Evolutionary conservation across 2,888 invertebrate species (phyloP).

Genomic region (Drosophila austrosaltans): DNA sequence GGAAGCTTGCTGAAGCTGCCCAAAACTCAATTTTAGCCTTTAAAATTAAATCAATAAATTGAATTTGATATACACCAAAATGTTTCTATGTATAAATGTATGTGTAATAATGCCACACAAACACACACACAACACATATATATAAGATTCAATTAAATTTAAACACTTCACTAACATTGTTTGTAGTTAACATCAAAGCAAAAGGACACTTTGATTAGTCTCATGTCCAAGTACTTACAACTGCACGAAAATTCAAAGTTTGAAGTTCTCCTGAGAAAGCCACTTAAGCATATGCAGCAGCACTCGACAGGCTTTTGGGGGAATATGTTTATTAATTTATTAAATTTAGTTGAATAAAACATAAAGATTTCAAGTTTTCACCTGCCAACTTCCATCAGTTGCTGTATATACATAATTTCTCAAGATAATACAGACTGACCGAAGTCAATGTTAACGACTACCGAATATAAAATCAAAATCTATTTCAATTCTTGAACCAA

Average conservation of each 20-base stretch:
- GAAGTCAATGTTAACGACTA: too few relatives aligned
- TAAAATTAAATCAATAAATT: constrained; percentile 7
- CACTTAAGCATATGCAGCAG: constrained; percentile 1
- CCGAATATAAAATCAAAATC: too few relatives aligned
- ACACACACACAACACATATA: constrained; percentile 4
- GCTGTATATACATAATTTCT: too few relatives aligned
- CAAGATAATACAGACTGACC: too few relatives aligned
- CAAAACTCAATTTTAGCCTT: not conserved
- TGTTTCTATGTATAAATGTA: not conserved
- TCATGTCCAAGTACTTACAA: constrained; percentile 8
- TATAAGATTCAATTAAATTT: constrained; percentile 3
- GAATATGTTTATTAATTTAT: constrained; percentile 10
- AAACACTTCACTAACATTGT: constrained; percentile 11
- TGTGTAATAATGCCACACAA: constrained; percentile 4
- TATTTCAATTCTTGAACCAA: too few relatives aligned
- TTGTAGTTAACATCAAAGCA: not conserved
- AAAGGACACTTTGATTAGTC: constrained; percentile 11
- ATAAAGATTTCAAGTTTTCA: not conserved
- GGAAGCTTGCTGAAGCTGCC: not conserved
- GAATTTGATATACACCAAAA: not conserved
- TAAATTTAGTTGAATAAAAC: not conserved
- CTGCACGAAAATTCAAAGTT: constrained; percentile 8
- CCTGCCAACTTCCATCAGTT: not conserved
- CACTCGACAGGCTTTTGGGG: not conserved
- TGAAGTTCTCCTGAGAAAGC: not conserved